A percentile compares a stretch with the other conserved stretches of the same genome.
Conservation (phyloP, 2,797 vertebrate species). For the Hydrocynus forskahlii region DNA sequence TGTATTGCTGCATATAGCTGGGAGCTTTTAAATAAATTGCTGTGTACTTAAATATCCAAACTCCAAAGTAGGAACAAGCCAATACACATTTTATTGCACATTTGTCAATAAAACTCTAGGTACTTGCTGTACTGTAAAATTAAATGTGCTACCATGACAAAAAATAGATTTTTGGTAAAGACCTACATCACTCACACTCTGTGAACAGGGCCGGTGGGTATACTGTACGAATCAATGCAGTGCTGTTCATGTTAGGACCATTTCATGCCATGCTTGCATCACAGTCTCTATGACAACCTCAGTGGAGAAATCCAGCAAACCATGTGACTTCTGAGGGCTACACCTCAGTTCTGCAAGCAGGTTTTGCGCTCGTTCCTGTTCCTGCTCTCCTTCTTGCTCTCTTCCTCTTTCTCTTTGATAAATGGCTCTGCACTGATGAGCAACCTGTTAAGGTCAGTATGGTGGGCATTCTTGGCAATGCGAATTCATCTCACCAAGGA, state of each 20-base stretch:
- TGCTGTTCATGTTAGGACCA: conserved; percentile 26
- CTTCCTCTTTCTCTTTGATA: conserved; percentile 65
- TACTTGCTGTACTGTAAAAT: not conserved
- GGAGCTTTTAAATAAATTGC: no score
- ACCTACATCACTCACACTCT: not conserved
- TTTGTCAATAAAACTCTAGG: not conserved
- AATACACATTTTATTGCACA: not conserved
- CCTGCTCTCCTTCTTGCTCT: conserved; percentile 20
- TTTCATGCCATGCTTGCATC: conserved; percentile 32
- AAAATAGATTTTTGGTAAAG: not conserved
- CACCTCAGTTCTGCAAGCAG: conserved; percentile 21
- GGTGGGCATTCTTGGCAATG: conserved; percentile 64
- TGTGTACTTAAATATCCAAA: not conserved
- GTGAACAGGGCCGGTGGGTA: not conserved
- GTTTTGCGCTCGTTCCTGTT: not conserved
- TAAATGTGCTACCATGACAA: not conserved
- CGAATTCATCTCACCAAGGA: conserved; percentile 72
- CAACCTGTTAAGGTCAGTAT: conserved; percentile 74
- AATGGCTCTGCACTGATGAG: conserved; percentile 74
- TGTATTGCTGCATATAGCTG: no score
- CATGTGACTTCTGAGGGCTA: conserved; percentile 36
- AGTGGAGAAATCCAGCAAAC: conserved; percentile 30
- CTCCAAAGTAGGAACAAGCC: not conserved
- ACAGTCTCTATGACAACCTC: conserved; percentile 48
- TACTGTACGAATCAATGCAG: conserved; percentile 21